Conservation (phyloP, 2,888 invertebrate species). For the Adela reaumurella region DNA sequence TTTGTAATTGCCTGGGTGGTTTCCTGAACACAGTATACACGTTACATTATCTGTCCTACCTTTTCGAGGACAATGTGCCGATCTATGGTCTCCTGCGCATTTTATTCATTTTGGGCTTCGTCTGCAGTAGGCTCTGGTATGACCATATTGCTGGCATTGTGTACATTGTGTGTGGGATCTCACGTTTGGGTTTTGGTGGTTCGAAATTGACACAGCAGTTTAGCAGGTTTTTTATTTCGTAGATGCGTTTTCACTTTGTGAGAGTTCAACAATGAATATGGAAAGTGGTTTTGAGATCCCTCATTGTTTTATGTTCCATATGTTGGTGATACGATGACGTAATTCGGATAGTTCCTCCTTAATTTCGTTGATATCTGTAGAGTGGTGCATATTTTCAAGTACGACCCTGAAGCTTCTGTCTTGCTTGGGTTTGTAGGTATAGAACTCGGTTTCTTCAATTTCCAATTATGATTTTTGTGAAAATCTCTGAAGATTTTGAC, state of each 20-base stretch:
- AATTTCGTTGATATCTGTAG: too few species aligned
- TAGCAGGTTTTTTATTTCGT: conserved; percentile 1
- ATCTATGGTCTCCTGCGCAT: neutral
- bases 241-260: conserved; percentile 6
- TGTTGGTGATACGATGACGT: too few species aligned
- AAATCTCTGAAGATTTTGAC: too few species aligned
- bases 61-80: neutral
- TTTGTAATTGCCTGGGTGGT: neutral
- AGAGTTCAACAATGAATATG: too few species aligned
- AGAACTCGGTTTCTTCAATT: too few species aligned
- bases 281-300: too few species aligned
- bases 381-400: too few species aligned
- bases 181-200: conserved; percentile 5
- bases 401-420: too few species aligned
- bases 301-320: too few species aligned
- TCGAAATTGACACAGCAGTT: conserved; percentile 5
- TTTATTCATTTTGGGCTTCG: neutral
- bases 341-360: too few species aligned
- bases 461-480: too few species aligned
- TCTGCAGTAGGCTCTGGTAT: neutral
- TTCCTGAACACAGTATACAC: neutral
- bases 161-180: conserved; percentile 6
- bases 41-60: neutral
- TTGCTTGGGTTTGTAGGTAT: too few species aligned
- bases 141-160: neutral